Evolutionary conservation across 1,140 invertebrate genomes (phyloP), one percentile per base, ranked within the genome.

Genomic region (Leptinotarsa undecemlineata): DNA sequence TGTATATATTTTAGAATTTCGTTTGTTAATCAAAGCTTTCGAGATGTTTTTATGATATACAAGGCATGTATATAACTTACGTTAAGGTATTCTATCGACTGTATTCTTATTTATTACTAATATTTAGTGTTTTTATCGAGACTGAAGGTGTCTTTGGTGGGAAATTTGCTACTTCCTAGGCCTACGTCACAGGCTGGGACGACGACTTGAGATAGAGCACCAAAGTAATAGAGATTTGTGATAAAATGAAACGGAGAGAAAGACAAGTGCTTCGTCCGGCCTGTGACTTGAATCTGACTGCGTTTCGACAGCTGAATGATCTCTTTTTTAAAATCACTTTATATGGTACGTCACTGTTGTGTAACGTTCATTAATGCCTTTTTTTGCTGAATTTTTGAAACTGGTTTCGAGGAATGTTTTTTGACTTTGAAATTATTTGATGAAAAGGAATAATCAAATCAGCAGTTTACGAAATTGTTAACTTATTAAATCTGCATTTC

Each of bases 61-160:
- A 57, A 57, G 51, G 51, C 51, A 57, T 57, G 51, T 57, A 57
- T 19, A 57, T 57, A 57, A 57, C 15, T 57, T 57, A 57, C 17
- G 15, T 57, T 57, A 57, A 57, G n/a, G 51, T 17, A 57, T 57
- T 19, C 14, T 4, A 57, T 57, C 51, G n/a, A 57, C n/a, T 57
- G 15, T 57, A 57, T 57, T 2, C 14, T 57, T 57, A 57, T 57
- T 57, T 57, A 57, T 57, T 57, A 57, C 51, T n/a, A 15, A 57
- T 57, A 57, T 57, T 19, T 57, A 17, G 15, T 17, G 51, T 57
- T 57, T 57, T 57, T 57, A 57, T 57, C n/a, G 51, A 57, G 51
- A 57, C 51, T 57, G 51, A n/a, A 57, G n/a, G n/a, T 19, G 15
- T 15, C n/a, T 19, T 57, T 57, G 15, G n/a, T 57, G 5, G n/a